Base-by-base conservation (phyloP, 23 tunicate species). In the Phallusia fumigata region DNA sequence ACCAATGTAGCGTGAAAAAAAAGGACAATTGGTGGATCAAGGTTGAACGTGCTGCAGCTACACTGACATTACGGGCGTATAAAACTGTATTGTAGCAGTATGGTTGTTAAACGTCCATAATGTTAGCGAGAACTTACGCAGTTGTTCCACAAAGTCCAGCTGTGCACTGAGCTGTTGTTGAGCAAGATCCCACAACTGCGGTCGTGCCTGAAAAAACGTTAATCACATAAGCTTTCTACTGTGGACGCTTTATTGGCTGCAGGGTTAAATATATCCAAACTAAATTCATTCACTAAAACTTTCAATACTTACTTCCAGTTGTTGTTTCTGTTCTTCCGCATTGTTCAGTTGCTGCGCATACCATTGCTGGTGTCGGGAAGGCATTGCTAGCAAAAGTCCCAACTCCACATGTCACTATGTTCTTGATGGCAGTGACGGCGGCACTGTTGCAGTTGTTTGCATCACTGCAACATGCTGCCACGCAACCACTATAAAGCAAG, bases 141-240 rank as follows among this genome's bases (percentile, higher is more conserved):
- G 69, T 24, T 21, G 8, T 13, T 22, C 28, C 28, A 24, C 69
- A 58, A 58, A 58, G 69, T 58, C 28, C 28, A 21, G 69, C 69
- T 58, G 69, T 58, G 69, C 69, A 58, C 13, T 58, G 69, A 58
- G 69, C 69, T 58, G 69, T 22, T 13, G 69, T 58, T 22, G 26
- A 21, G 13, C 69, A 58, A 58, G 16, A 21, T 58, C 69, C 69
- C 3, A 6, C 69, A 58, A 24, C 28, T 6, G 69, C 47, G 5
- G 47, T 40, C n/a, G n/a, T n/a, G n/a, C n/a, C n/a, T n/a, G n/a
- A 40, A 40, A 3, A 40, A 40, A 40, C 47, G 10, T 3, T 5
- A 40, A 3, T 40, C 47, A 40, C 47, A 40, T 40, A 5, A 40
- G 47, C 5, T 40, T 40, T 40, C 10, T 3, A 40, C 5, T 40